A percentile compares a stretch with the other conserved stretches of the same genome.
Conservation (phyloP, 2,113 vertebrate genomes). For the Macrotus californicus region DNA sequence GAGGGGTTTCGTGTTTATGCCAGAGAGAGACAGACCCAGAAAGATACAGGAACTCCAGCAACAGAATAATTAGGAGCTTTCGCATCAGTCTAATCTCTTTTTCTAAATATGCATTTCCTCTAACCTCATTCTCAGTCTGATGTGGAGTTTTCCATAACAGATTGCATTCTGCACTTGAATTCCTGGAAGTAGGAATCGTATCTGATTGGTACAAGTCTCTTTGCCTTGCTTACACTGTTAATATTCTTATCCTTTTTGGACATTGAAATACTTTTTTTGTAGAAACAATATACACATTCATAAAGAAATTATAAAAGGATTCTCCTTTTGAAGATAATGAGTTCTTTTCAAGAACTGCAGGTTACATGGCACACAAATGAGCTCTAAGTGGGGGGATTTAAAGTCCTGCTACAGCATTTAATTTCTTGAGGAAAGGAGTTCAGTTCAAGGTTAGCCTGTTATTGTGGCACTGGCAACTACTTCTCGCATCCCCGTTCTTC, state of each 20-base stretch:
- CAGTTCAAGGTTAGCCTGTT: constrained; percentile 91
- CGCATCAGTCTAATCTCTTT: constrained; percentile 77
- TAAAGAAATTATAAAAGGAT: constrained; percentile 87
- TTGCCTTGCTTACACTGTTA: constrained; percentile 81
- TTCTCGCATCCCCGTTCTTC: constrained; percentile 82
- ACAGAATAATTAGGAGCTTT: constrained; percentile 68
- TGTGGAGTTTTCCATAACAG: constrained; percentile 73
- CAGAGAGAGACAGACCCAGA: background rate
- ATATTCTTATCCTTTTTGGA: constrained; percentile 83
- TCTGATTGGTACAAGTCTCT: constrained; percentile 77
- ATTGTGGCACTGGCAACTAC: constrained; percentile 87
- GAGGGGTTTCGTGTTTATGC: background rate
- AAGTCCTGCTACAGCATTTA: constrained; percentile 89
- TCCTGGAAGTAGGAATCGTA: constrained; percentile 76
- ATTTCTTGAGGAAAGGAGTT: constrained; percentile 90
- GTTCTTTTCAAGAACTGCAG: constrained; percentile 87
- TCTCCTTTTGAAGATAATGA: constrained; percentile 88
- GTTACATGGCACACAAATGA: constrained; percentile 87
- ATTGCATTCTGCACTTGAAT: constrained; percentile 72
- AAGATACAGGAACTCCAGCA: constrained; percentile 60
- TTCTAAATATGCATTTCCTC: constrained; percentile 79
- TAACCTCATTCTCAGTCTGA: constrained; percentile 75
- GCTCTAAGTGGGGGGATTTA: constrained; percentile 91
- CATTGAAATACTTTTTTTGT: constrained; percentile 77
- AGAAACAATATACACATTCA: constrained; percentile 87